Evolutionary conservation across 1,140 invertebrate species (phyloP).

Genomic region (Tetragnatha versicolor): DNA sequence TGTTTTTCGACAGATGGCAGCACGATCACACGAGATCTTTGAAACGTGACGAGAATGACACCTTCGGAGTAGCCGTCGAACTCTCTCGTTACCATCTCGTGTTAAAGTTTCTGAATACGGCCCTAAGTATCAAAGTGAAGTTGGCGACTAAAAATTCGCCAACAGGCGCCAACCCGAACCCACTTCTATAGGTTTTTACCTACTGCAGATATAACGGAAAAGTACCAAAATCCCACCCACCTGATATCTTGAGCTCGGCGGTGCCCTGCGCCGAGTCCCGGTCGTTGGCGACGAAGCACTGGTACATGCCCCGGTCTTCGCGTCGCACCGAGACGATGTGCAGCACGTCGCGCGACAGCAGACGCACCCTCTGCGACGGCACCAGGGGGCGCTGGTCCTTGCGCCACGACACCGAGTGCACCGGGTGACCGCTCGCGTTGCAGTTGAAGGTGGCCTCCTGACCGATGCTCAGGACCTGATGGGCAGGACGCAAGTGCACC

Average conservation of each 20-base stretch:
- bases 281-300: slow-evolving; percentile 73
- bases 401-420: slow-evolving; percentile 62
- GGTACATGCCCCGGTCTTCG: slow-evolving; percentile 76
- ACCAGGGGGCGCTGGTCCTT: slow-evolving; percentile 77
- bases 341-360: slow-evolving; percentile 36
- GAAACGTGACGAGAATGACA: no score
- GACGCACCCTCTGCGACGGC: slow-evolving; percentile 8
- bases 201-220: no score
- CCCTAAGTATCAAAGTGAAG: no score
- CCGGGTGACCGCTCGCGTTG: slow-evolving; percentile 54
- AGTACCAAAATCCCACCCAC: no score
- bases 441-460: slow-evolving; percentile 55
- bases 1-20: no score
- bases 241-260: slow-evolving; percentile 80
- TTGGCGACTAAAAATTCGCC: no score
- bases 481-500: slow-evolving; percentile 48
- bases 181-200: no score
- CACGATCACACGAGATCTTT: no score
- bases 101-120: no score
- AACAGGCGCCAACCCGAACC: no score
- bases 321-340: slow-evolving; percentile 58
- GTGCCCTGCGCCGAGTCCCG: slow-evolving; percentile 81
- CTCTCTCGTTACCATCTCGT: no score
- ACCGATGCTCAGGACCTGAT: slow-evolving; percentile 68
- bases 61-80: no score